Base-by-base conservation (phyloP, 1,140 invertebrate genomes). In the Panulirus ornatus region DNA sequence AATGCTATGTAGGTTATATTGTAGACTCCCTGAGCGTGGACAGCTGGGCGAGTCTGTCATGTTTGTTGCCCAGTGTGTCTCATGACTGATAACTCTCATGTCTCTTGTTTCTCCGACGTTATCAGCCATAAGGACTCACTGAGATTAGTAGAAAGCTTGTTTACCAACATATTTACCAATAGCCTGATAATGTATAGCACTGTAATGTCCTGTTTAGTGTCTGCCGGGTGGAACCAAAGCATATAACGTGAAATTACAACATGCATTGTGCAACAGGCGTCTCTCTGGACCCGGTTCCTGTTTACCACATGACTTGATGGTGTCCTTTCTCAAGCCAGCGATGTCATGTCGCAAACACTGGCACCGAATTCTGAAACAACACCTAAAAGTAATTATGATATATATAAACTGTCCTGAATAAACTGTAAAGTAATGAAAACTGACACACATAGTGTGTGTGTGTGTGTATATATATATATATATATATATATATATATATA, bases 71-170 rank as follows among this genome's bases (percentile, higher is more conserved):
- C 6, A 66, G 58, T 30, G 58, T 6, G 58, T 27, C 58, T 30
- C n/a, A 11, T 66, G 58, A 11, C 58, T 66, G 58, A 66, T 44
- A 22, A 78, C 40, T 27, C 6, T n/a, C 27, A 27, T 44, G 22
- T 27, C 3, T 27, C 51, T n/a, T n/a, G n/a, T 27, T 6, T 19
- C 19, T 34, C 27, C 51, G 51, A 6, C 5, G 14, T 42, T 34
- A 71, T 86, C 71, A 86, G 71, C 71, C 44, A 58, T 76, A 75
- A 40, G 38, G 44, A 54, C 44, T 54, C 34, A 54, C 36, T 40
- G 38, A 86, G 44, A 34, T 22, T 76, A 19, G 44, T 73, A 40
- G 34, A 75, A n/a, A 86, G 84, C 84, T 71, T 86, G 81, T 84
- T 36, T 47, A 70, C 22, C 40, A 84, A 51, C 81, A n/a, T 40